These are phyloP conservation scores for Bombus soroeensis DNA, from an alignment of 1,140 invertebrate genomes.

Conservation along the genomic window DNA sequence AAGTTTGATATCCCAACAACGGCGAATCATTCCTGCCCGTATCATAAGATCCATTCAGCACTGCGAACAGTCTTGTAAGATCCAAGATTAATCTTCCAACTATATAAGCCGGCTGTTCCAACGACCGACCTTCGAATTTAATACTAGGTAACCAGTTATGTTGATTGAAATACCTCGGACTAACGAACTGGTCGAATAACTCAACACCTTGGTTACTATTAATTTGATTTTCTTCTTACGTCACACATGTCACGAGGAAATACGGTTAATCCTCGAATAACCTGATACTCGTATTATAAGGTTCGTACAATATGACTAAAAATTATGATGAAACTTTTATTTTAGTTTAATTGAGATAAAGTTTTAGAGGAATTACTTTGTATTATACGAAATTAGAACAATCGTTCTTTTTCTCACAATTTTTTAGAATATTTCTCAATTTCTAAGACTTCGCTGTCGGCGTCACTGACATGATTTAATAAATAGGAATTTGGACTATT, in stretches of 20 bases:
- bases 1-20: not conserved
- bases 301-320: not conserved
- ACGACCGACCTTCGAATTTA: conserved; percentile 8
- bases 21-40: too few species aligned
- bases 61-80: not conserved
- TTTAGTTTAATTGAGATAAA: too few species aligned
- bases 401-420: not conserved
- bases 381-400: not conserved
- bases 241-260: not conserved
- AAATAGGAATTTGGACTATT: too few species aligned
- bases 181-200: conserved; percentile 21
- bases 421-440: not conserved
- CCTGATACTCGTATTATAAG: too few species aligned
- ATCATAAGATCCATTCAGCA: conserved; percentile 23
- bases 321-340: not conserved
- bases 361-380: too few species aligned
- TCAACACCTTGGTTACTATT: not conserved
- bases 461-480: not conserved
- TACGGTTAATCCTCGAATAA: not conserved
- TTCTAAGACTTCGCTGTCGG: too few species aligned
- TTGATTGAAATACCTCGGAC: conserved; percentile 22
- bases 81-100: conserved; percentile 1
- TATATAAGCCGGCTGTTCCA: not conserved
- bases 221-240: not conserved
- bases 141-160: conserved; percentile 17